Evolutionary conservation across 1,140 invertebrate species (phyloP).

Genomic region (Drosophila eugracilis): DNA sequence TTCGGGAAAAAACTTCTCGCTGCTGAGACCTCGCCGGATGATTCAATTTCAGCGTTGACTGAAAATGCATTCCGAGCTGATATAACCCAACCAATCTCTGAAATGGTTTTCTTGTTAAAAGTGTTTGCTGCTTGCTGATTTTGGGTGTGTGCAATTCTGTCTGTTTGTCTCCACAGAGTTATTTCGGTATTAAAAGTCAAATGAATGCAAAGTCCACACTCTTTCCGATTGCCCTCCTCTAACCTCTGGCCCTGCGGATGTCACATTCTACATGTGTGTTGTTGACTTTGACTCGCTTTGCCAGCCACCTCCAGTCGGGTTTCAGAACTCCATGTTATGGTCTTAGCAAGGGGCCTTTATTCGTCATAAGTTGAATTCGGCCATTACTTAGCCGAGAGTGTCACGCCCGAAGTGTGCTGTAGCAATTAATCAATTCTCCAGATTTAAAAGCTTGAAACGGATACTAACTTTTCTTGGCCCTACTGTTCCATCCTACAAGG

Average conservation of each 20-base stretch:
- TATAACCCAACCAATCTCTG: slow-evolving; percentile 20
- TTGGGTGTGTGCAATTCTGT: slow-evolving; percentile 49
- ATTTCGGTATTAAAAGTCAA: slow-evolving; percentile 46
- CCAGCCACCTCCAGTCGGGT: slow-evolving; percentile 15
- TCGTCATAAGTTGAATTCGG: slow-evolving; percentile 67
- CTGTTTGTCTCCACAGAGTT: slow-evolving; percentile 11
- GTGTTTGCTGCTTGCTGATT: slow-evolving; percentile 31
- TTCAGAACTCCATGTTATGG: slow-evolving; percentile 47
- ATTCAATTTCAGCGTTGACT: slow-evolving; percentile 75
- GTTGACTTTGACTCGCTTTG: slow-evolving; percentile 43
- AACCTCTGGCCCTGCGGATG: slow-evolving; percentile 28
- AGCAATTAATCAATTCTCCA: slow-evolving; percentile 57
- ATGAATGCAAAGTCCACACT: slow-evolving; percentile 49
- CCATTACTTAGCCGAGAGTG: slow-evolving; percentile 50
- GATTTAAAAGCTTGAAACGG: background rate
- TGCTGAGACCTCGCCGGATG: slow-evolving; percentile 70
- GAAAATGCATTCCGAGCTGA: slow-evolving; percentile 59
- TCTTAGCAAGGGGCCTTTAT: slow-evolving; percentile 64
- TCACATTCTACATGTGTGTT: slow-evolving; percentile 74
- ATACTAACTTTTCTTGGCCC: slow-evolving; percentile 10
- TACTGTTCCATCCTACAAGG: too few relatives aligned
- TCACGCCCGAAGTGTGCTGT: slow-evolving; percentile 55
- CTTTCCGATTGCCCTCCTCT: slow-evolving; percentile 28
- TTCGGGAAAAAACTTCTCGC: slow-evolving; percentile 41
- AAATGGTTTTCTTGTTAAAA: slow-evolving; percentile 58